Evolutionary conservation across 2,888 invertebrate species (phyloP), one percentile per base, ranked within the genome.

Genomic region (Hyles lineata): DNA sequence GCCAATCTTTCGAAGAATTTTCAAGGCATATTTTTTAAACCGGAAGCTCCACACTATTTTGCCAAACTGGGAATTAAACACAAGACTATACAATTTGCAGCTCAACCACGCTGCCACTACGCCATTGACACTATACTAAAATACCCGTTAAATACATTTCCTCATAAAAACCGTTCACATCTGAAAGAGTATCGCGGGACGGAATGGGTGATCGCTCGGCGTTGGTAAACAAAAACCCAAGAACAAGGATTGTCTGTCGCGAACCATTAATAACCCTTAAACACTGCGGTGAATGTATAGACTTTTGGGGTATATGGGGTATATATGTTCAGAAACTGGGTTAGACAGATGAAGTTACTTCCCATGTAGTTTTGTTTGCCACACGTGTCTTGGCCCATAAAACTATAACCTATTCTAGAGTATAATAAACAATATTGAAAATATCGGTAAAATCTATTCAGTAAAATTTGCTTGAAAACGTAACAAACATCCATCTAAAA

Each of bases 171-270:
- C 15, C 35, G 32, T 61, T 35, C 8, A 62, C 8, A 32, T 17
- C 25, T 43, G 21, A 67, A 67, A 50, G 67, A 43, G 35, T 67
- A 35, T 63, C 63, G 21, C 15, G 11, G 35, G 35, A 50, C 15
- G 43, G 1, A 21, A 67, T 43, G 9, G 32, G 1, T 32, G 32
- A 32, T 62, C 21, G 35, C 1, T 3, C 55, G 61, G 61, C 23
- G 7, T 67, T 43, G 67, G 17, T 17, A 50, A 67, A 67, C 67
- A 67, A 67, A 67, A 67, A 67, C 43, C 23, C 5, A n/a, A 35
- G 50, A 67, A 67, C 50, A 50, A 50, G 50, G 50, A 67, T 67
- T 50, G 43, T 43, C 43, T 50, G 17, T 67, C 50, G 67, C 17
- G 43, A 23, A 23, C 43, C 50, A 50, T 67, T 50, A 67, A 67